These are phyloP conservation scores for Atherix ibis DNA, from an alignment of 2,888 invertebrate species.

Conservation along the genomic window DNA sequence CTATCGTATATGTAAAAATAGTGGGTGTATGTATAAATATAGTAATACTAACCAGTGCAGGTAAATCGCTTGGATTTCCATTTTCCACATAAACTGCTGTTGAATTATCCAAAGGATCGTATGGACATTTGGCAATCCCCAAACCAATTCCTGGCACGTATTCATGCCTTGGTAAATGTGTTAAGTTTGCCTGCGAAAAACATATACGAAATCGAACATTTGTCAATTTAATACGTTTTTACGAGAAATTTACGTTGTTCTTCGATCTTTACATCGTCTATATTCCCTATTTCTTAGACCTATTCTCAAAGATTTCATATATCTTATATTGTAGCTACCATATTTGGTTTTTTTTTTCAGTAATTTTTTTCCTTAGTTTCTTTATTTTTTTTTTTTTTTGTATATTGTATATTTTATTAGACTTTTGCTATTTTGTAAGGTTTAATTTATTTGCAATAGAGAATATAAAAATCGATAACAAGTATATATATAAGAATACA, in stretches of 20 bases:
- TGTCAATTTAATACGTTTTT: conserved; percentile 9
- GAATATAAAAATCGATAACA: too few species aligned
- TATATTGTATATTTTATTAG: too few species aligned
- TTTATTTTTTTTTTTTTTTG: too few species aligned
- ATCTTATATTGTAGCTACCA: too few species aligned
- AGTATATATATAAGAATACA: too few species aligned
- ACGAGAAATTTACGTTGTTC: too few species aligned
- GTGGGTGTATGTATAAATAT: background rate
- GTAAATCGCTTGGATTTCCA: conserved; percentile 85
- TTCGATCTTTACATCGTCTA: background rate
- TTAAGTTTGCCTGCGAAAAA: conserved; percentile 64
- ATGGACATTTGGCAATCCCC: conserved; percentile 94
- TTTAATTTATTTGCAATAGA: too few species aligned
- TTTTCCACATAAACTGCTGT: conserved; percentile 94
- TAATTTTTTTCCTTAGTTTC: too few species aligned
- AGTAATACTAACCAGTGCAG: conserved; percentile 48
- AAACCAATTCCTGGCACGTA: conserved; percentile 85
- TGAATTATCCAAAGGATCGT: conserved; percentile 96
- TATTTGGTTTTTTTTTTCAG: too few species aligned
- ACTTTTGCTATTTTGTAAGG: too few species aligned
- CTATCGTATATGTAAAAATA: conserved; percentile 1
- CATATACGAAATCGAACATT: conserved; percentile 9
- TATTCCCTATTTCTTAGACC: background rate
- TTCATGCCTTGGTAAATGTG: conserved; percentile 74
- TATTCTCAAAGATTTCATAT: too few species aligned